These are phyloP conservation scores for Eonycteris spelaea DNA, from an alignment of 2,113 vertebrate species.

Conservation along the genomic window DNA sequence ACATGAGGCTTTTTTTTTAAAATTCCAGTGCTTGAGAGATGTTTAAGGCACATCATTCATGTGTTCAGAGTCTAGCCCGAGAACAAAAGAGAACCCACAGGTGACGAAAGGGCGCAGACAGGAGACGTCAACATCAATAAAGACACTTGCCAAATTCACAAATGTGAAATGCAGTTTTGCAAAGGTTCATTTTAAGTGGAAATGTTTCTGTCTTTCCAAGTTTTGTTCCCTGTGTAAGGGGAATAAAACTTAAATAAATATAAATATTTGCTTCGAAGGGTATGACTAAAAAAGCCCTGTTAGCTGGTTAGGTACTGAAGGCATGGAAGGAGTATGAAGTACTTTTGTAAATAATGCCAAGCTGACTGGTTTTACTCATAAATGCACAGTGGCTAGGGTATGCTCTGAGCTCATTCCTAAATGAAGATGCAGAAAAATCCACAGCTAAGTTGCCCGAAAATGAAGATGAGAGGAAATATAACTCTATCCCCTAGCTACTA, in stretches of 20 bases:
- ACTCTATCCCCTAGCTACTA: neutral
- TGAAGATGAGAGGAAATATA: neutral
- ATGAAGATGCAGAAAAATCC: neutral
- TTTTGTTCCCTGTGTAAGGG: neutral
- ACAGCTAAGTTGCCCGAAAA: neutral
- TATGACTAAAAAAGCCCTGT: neutral
- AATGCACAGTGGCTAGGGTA: neutral
- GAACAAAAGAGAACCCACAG: neutral
- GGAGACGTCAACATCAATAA: neutral
- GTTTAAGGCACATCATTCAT: neutral
- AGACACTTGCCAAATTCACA: neutral
- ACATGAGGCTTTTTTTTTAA: neutral
- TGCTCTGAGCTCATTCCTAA: neutral
- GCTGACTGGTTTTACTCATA: neutral
- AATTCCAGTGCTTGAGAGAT: neutral
- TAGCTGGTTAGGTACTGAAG: neutral
- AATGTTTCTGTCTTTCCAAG: neutral
- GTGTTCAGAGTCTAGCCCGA: neutral
- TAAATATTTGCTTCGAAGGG: neutral
- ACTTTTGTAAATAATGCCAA: neutral
- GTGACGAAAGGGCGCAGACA: neutral
- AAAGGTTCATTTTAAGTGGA: neutral
- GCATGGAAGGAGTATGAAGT: accelerated
- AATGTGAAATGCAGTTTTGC: neutral
- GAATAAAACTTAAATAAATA: neutral